Evolutionary conservation across 2,797 vertebrate genomes (phyloP), one percentile per base, ranked within the genome.

Genomic region (Sebastes cheni): DNA sequence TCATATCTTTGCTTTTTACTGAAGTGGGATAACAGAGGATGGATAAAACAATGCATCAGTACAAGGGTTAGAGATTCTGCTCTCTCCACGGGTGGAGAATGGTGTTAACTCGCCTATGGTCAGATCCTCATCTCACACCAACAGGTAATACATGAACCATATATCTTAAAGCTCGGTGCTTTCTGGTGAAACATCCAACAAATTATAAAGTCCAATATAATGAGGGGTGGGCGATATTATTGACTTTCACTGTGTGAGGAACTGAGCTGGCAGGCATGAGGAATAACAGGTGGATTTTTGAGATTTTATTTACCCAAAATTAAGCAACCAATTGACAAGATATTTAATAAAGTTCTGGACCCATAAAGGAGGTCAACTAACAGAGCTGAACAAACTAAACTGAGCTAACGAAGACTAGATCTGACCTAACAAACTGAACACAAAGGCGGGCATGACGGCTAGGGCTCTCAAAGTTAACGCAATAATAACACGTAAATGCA

Each of bases 1-100:
- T 77, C 64, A 65, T 84, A 66, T 56, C 60, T 87, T 80, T 84
- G 69, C 55, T 81, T 81, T 88, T 72, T 42, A 71, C 79, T 82
- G 74, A 82, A 83, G 66, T 75, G 68, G 75, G 58, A 85, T 79
- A 86, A 86, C 50, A 82, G 50, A 67, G 12, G 71, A 36, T 54
- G 42, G 67, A 77, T 29, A 34, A 18, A 83, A 67, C 58, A 79
- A 50, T 65, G 46, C n/a, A 27, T 46, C 22, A 32, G 56, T 25
- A 74, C 59, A 67, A 73, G 34, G 58, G 23, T 79, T 42, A 30
- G 20, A 67, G 30, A 60, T 72, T 68, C 18, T 27, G 1, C 73
- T 83, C 18, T 74, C 4, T 73, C 34, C 29, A 11, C n/a, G 34
- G 29, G 68, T 34, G 14, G 18, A 70, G 52, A 23, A 11, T 42